Base-by-base conservation (phyloP, 2,113 vertebrate species). In the Zeus faber region DNA sequence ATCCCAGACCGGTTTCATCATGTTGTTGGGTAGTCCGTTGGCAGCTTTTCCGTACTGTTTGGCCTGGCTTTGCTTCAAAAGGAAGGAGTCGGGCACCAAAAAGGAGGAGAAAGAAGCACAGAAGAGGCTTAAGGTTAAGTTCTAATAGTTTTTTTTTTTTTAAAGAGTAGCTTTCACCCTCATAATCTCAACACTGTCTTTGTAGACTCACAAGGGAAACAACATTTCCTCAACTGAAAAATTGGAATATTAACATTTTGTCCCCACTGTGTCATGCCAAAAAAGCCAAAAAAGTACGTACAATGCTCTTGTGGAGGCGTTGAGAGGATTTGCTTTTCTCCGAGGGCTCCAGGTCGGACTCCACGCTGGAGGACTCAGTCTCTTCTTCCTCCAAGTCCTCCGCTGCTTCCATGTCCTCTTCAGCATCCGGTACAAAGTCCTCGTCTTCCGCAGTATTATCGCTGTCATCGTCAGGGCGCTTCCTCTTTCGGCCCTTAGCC, bases 361-460 rank as follows among this genome's bases (percentile, higher is more conserved):
- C 70, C 0, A n/a, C 35, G 20, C 75, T 74, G 0, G 39, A 59
- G 3, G 67, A 43, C 2, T 65, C 67, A 0, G 21, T 39, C 0
- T 54, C 79, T n/a, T 90, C 91, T 0, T 84, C 89, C 0, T 72
- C 13, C 0, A 23, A 64, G 9, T 93, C 90, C 11, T 67, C 81
- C 2, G 65, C 83, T 11, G 86, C 82, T 59, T 89, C 91, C 3
- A 85, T 87, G 3, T 85, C 60, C 0, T 78, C 91, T 37, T 53
- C 66, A 1, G 29, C 65, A 8, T 62, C 77, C 0, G 92, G 91
- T 27, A 93, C 84, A 23, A 97, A 98, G 66, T 97, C 95, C 0
- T 87, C 86, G 0, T 97, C 94, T 0, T 4, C 88, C 0, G 62
- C 1, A 0, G 63, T 6, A 0, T 84, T 79, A 0, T 85, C 85